These are phyloP conservation scores for Buphagus erythrorhynchus DNA, from an alignment of 2,797 vertebrate genomes.

Conservation along the genomic window DNA sequence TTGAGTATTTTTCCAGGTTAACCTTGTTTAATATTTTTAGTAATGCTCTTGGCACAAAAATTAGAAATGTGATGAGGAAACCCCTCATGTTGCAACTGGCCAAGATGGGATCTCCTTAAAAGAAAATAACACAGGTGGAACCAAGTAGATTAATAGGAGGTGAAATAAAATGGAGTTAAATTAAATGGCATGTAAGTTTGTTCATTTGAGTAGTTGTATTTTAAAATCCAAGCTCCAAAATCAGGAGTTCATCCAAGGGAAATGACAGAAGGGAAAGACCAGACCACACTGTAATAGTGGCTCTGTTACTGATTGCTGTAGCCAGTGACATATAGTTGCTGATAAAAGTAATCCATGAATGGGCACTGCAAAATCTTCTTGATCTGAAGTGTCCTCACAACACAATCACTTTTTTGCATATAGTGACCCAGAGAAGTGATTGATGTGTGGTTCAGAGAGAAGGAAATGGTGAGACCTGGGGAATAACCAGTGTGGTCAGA, in stretches of 20 bases:
- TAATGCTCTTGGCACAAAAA: background rate
- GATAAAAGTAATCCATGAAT: background rate
- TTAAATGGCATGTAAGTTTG: background rate
- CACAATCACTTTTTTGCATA: background rate
- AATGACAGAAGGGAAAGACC: background rate
- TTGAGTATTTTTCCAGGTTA: background rate
- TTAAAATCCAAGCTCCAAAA: background rate
- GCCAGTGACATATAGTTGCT: background rate
- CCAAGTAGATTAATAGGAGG: background rate
- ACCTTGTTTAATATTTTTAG: background rate
- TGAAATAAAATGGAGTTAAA: background rate
- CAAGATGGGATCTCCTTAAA: background rate
- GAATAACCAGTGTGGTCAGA: background rate
- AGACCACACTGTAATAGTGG: background rate
- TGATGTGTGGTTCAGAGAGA: background rate
- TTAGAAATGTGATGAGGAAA: background rate
- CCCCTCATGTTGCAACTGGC: background rate
- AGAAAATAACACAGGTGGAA: background rate
- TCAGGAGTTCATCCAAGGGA: background rate
- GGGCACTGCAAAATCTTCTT: background rate
- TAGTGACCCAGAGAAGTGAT: background rate
- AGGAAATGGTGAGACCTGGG: fast-evolving
- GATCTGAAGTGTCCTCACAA: background rate
- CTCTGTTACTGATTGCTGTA: background rate
- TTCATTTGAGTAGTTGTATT: background rate